phyloP scores from a whole-genome alignment of 2,888 invertebrate genomes.

The Ichneumon xanthorius region DNA sequence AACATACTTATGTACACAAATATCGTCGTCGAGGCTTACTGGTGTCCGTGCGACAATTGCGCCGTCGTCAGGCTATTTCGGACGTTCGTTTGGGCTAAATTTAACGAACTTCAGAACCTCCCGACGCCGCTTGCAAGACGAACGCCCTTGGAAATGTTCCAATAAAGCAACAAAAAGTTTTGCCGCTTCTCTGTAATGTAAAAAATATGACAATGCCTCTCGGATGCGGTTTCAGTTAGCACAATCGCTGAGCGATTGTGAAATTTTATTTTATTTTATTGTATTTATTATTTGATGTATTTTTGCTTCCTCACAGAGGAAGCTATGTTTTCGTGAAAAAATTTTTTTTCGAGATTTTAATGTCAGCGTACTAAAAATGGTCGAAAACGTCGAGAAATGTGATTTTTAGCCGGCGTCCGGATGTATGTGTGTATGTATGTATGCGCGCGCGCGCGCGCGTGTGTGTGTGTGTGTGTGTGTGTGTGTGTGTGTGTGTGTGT shows the following conservation, averaged over 20 bases:
- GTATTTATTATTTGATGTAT: too few relatives aligned
- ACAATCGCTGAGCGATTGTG: not conserved
- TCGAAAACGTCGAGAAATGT: too few relatives aligned
- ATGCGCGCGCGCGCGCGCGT: too few relatives aligned
- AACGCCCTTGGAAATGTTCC: slow-evolving; percentile 75
- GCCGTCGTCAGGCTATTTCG: slow-evolving; percentile 71
- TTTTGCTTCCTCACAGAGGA: too few relatives aligned
- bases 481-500: too few relatives aligned
- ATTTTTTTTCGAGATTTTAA: too few relatives aligned
- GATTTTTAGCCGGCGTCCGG: too few relatives aligned
- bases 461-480: too few relatives aligned
- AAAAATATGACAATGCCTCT: not conserved
- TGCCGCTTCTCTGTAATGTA: slow-evolving; percentile 4
- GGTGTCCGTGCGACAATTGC: slow-evolving; percentile 65
- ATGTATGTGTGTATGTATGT: too few relatives aligned
- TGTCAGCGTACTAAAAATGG: too few relatives aligned
- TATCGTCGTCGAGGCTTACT: not conserved
- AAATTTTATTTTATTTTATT: not conserved
- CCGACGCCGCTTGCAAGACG: slow-evolving; percentile 46
- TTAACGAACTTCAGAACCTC: slow-evolving; percentile 47
- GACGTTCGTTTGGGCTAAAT: slow-evolving; percentile 63
- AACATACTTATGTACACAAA: not conserved
- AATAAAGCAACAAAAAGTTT: slow-evolving; percentile 56
- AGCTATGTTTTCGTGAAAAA: too few relatives aligned
- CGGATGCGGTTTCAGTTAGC: not conserved